A percentile compares a stretch with the other conserved stretches of the same genome.
phyloP scores from a whole-genome alignment of 2,888 invertebrate species.

The Zygogramma bicolorata region DNA sequence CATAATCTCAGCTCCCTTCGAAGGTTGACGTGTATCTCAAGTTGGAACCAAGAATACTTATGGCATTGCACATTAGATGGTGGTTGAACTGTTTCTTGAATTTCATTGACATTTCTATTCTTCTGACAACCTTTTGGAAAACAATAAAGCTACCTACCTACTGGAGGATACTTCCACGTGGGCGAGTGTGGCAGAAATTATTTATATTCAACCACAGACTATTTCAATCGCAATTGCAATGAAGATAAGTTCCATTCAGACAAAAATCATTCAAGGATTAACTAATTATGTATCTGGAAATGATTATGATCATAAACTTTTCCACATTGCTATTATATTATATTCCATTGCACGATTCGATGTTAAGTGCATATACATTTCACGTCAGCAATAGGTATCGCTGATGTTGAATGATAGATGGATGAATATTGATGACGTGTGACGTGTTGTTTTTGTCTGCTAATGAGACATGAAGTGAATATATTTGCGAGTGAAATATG shows the following conservation, averaged over 20 bases:
- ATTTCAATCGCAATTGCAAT: no score
- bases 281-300: neutral
- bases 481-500: neutral
- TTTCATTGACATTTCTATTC: no score
- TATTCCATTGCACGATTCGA: constrained; percentile 3
- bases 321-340: no score
- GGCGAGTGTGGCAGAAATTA: no score
- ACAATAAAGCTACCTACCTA: neutral
- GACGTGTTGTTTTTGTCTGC: neutral
- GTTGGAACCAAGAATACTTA: neutral
- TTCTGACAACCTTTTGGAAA: no score
- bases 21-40: neutral
- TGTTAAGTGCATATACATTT: neutral
- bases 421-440: neutral
- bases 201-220: no score
- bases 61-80: neutral
- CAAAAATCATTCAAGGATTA: no score
- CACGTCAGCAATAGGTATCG: neutral
- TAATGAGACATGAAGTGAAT: neutral
- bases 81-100: neutral
- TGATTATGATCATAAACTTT: neutral
- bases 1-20: neutral
- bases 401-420: neutral
- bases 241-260: no score
- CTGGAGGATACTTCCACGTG: no score